Base-by-base conservation (phyloP, 2,888 invertebrate genomes). In the Phyllotreta striolata region DNA sequence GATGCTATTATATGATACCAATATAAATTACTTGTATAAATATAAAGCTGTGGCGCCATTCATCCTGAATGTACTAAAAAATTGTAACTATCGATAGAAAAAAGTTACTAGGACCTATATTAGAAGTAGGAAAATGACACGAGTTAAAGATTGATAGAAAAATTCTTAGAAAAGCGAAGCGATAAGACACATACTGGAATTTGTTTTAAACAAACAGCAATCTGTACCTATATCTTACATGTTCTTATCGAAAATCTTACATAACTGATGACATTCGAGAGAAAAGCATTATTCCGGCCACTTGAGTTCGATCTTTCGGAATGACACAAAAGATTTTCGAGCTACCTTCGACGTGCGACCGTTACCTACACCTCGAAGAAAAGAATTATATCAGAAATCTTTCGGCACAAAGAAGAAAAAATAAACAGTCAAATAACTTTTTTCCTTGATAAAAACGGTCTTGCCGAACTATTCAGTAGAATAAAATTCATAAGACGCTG, bases 281-380 rank as follows among this genome's bases (percentile, higher is more conserved):
- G 67, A 69, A 66, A 63, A 55, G 64, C 64, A 72, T 72, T 72
- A 71, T 72, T 72, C 69, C 70, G 68, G 64, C 67, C 72, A 72
- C 71, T 72, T 71, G 72, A 72, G 69, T 70, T 64, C 66, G 67
- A 70, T 68, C 63, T 68, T 72, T 68, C 66, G 41, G 34, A 52
- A 54, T 24, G 9, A 34, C 63, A 72, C 70, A 72, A 72, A 51
- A 62, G 67, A 54, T 60, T 57, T 67, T 59, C 65, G 66, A 64
- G 68, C 70, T 70, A 61, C 66, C 58, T 66, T 56, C 57, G 55
- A 58, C 62, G 46, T 57, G 61, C 55, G 57, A 57, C 65, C 57
- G 8, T 58, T 47, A 61, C 44, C 43, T 24, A 12, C 38, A 47
- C 40, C 38, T 44, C 44, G 60, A 44, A 38, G 56, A 55, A 60